Base-by-base conservation (phyloP, 2,888 invertebrate species). In the Platypus cylindrus region DNA sequence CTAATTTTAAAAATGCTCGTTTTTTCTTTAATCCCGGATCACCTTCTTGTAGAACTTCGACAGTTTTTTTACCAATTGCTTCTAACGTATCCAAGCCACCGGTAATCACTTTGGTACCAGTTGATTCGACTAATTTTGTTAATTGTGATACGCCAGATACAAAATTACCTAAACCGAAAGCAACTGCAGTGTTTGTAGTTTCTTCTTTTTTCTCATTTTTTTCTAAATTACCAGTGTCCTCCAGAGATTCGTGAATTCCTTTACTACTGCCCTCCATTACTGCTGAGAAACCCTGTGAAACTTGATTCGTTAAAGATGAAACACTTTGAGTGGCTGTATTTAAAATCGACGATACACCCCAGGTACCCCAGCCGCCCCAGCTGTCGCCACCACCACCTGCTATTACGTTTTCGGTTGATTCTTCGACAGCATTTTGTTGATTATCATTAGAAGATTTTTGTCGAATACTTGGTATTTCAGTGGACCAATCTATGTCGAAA, bases 21-120 rank as follows among this genome's bases (percentile, higher is more conserved):
- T 82, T 81, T 51, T 84, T 84, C 47, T 78, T 81, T 11, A 90
- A 61, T 0, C 89, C 84, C 0, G 90, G 90, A 60, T 93, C 91
- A 17, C 89, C 89, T 38, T 93, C 90, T 57, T 90, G 89, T 1
- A 93, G 63, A 0, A 87, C 87, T 54, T 86, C 82, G 79, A 91
- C 89, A 0, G 93, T 94, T 58, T 91, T 91, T 58, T 91, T 91
- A 5, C 94, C 94, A 45, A 94, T 84, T 0, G 82, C 80, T 62
- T 94, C 94, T 29, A 94, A 62, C 0, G 91, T 91, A 54, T 87
- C 91, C 15, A 87, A 62, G 13, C 87, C 84, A 1, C 83, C 82
- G 11, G 75, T 69, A 45, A 87, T 70, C 1, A 87, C 84, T 49
- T 59, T 60, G 11, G 48, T 58, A 13, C 62, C 54, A 1, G 80